phyloP scores from a whole-genome alignment of 1,140 invertebrate genomes.

The Drosophila sturtevanti region DNA sequence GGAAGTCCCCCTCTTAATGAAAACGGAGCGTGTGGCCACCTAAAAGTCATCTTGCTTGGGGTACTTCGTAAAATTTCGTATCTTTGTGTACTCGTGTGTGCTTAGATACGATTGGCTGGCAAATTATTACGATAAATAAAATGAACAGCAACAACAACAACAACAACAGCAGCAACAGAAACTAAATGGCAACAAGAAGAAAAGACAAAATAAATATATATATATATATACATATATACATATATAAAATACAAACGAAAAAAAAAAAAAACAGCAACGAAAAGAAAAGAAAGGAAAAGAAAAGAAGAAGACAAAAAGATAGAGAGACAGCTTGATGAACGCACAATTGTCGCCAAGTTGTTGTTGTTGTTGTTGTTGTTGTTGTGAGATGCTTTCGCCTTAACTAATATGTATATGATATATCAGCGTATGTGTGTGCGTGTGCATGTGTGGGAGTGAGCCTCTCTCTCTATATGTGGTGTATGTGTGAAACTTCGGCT shows the following conservation, averaged over 20 bases:
- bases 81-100: conserved; percentile 23
- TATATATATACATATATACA: no score
- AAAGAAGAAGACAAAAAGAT: not conserved
- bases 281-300: not conserved
- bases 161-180: not conserved
- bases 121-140: not conserved
- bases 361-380: not conserved
- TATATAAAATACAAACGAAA: not conserved
- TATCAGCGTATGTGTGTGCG: not conserved
- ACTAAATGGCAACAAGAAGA: no score
- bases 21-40: not conserved
- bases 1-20: not conserved
- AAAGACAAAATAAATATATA: no score
- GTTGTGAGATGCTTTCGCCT: not conserved
- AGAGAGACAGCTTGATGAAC: not conserved
- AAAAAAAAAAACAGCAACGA: not conserved
- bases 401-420: not conserved
- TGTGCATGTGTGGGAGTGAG: not conserved
- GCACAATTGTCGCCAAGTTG: conserved; percentile 20
- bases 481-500: not conserved
- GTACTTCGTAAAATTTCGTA: conserved; percentile 4
- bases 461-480: not conserved
- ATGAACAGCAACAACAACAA: not conserved
- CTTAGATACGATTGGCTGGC: conserved; percentile 41
- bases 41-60: not conserved